Base-by-base conservation (phyloP, 1,140 invertebrate genomes). In the Papilio xuthus region DNA sequence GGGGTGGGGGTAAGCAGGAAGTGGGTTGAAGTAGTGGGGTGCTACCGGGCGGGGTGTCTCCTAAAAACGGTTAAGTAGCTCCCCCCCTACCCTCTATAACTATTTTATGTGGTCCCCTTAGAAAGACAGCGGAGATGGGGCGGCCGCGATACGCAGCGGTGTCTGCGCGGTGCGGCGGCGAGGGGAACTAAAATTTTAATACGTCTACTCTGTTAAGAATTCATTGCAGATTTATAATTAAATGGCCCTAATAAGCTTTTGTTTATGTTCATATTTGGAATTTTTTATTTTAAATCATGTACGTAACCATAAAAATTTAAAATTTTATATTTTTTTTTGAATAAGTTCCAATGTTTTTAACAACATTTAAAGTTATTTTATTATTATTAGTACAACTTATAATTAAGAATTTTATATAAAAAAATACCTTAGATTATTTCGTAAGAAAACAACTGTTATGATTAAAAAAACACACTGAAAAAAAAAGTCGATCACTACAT, bases 51-150 rank as follows among this genome's bases (percentile, higher is more conserved):
- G 90, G 91, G 91, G 91, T 88, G 90, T 92, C 91, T 91, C 92
- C 92, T 93, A 93, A 93, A 93, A 93, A 93, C 91, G 90, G 91
- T 92, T 93, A 93, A 93, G 92, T 92, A 92, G 92, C 92, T 90
- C 89, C 90, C 90, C n/a, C 74, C 85, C 89, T 91, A 84, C 91
- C 89, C 90, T 89, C 88, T 91, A 92, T 92, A 93, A 93, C 92
- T 93, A 93, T 93, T 93, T 93, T 93, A 93, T 93, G 89, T 85
- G 90, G 92, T 93, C 91, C 92, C 92, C 91, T 93, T 90, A 92
- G 90, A 93, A 93, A 93, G 92, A 93, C 90, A 90, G 89, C 86
- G 86, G 85, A 90, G 90, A 90, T 91, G 89, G 88, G 89, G 89
- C 85, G 78, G 79, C 82, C 84, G 87, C 85, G 89, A 90, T 90